A percentile compares a stretch with the other conserved stretches of the same genome.
Conservation (phyloP, 23 tunicate genomes). For the Clavelina lepadiformis region DNA sequence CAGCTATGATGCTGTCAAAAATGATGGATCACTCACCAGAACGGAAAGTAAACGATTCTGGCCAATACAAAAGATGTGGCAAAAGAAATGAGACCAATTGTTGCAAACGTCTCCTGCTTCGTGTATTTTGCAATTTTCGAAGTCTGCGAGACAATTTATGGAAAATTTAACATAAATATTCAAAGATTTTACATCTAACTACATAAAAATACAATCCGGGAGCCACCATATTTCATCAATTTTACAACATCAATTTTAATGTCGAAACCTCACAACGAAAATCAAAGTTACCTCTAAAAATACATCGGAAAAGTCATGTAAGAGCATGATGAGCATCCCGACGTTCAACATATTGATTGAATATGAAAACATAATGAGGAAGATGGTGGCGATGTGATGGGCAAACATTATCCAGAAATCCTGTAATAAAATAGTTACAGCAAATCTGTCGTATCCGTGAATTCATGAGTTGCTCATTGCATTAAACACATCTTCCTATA, state of each 20-base stretch:
- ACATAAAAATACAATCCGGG: background rate
- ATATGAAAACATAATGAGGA: conserved; percentile 72
- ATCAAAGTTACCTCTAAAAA: conserved; percentile 67
- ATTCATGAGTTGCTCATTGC: too few relatives aligned
- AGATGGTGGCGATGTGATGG: conserved; percentile 81
- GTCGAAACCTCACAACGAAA: background rate
- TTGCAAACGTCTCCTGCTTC: conserved; percentile 35
- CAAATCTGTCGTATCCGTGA: too few relatives aligned
- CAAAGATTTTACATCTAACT: background rate
- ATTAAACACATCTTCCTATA: too few relatives aligned
- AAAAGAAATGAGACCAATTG: conserved; percentile 43
- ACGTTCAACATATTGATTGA: conserved; percentile 61
- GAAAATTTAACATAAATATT: background rate
- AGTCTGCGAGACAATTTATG: conserved; percentile 31
- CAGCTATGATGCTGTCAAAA: too few relatives aligned
- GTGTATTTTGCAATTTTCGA: conserved; percentile 80
- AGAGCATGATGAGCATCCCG: conserved; percentile 65
- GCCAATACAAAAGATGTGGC: conserved; percentile 53
- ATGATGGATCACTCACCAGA: conserved; percentile 85
- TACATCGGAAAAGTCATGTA: conserved; percentile 90
- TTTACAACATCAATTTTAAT: background rate
- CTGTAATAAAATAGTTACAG: conserved; percentile 35
- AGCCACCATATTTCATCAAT: background rate
- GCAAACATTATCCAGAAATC: conserved; percentile 90
- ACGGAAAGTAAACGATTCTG: conserved; percentile 70